phyloP scores from a whole-genome alignment of 2,113 vertebrate genomes.

The Chauna torquata region DNA sequence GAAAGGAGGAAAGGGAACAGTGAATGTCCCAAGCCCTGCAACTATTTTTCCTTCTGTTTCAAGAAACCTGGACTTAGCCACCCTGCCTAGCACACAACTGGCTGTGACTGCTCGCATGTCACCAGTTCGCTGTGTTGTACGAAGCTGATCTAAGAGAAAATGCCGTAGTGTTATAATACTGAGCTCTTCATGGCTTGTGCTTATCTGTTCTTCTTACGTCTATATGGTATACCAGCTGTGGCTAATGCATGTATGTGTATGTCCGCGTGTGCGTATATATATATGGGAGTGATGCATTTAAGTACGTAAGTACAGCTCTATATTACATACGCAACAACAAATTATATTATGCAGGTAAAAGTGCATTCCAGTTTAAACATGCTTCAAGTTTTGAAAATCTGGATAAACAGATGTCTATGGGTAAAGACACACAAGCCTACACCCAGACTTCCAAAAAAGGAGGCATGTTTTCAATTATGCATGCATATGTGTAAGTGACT shows the following conservation, averaged over 20 bases:
- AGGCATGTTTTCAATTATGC: not conserved
- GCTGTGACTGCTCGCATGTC: not conserved
- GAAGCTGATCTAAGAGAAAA: not conserved
- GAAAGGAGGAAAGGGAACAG: not conserved
- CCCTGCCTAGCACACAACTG: not conserved
- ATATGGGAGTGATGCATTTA: not conserved
- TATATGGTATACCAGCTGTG: not conserved
- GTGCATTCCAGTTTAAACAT: not conserved
- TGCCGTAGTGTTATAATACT: not conserved
- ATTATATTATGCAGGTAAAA: not conserved
- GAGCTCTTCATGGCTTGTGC: not conserved
- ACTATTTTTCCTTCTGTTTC: not conserved
- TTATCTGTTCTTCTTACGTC: not conserved
- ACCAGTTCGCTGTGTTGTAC: not conserved
- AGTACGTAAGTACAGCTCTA: not conserved
- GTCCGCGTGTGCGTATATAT: rapidly evolving
- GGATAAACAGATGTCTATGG: not conserved
- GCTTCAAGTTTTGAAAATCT: not conserved
- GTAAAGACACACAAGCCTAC: not conserved
- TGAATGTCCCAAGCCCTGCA: not conserved
- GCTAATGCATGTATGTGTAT: not conserved
- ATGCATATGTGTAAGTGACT: not conserved
- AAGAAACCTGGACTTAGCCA: not conserved
- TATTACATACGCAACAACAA: not conserved
- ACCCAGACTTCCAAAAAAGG: not conserved